Evolutionary conservation across 2,888 invertebrate species (phyloP), one percentile per base, ranked within the genome.

Genomic region (Endotricha flammealis): DNA sequence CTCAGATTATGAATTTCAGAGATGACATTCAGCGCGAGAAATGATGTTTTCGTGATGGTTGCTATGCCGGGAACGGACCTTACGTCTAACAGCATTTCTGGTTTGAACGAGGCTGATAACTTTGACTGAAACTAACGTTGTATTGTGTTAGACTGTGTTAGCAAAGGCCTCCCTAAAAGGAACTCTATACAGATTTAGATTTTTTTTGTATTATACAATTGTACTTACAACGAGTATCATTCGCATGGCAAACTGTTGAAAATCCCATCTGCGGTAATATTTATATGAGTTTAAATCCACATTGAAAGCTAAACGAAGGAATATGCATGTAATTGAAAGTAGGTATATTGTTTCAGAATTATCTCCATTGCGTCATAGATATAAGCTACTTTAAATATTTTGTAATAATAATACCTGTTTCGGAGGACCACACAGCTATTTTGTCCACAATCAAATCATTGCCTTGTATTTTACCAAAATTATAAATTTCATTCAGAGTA

Each of bases 391-490:
- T n/a, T n/a, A n/a, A n/a, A n/a, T 4, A n/a, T 13, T 13, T n/a
- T 13, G 4, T 13, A 7, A 12, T 8, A 17, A 17, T 6, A 24
- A 23, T 46, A 50, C 63, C 62, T 20, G 32, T 38, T 5, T 33
- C 9, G 4, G 6, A 0, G 29, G 39, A 49, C 71, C 73, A 77
- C 1, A 36, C 36, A 17, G 69, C 74, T 9, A 57, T 23, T 17
- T 51, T 33, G 3, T 43, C 44, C 1, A 64, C 23, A 3, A 59
- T 57, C 13, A 71, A 50, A 29, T 47, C 41, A 3, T 75, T 72
- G 3, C 69, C 71, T 57, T 71, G 73, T 1, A 60, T 44, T 53
- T 65, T 76, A 0, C 79, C 79, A 35, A 64, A 75, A 48, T 75
- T 80, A 31, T 50, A 75, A 1, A 69, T 38, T 24, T 79, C 78